Base-by-base conservation (phyloP, 2,113 vertebrate genomes). In the Phaethornis superciliosus region DNA sequence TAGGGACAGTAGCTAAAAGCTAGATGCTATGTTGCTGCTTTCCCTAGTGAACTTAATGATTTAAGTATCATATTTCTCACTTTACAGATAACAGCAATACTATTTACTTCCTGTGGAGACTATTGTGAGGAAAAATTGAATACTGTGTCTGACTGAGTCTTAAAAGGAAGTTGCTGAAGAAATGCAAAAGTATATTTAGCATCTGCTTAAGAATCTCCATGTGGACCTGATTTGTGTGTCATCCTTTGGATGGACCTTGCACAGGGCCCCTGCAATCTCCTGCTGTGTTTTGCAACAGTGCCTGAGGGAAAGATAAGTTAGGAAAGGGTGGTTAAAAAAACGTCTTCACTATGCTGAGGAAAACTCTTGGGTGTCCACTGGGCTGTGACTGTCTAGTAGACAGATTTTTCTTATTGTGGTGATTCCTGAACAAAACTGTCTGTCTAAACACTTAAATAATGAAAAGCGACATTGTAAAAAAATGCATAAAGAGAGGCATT, bases 151-250 rank as follows among this genome's bases (percentile, higher is more conserved):
- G 68, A 19, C 44, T 62, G 71, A 81, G 35, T 60, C 62, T 63
- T 68, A 13, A 32, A 85, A 72, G 60, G 88, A 78, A 85, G 65
- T 5, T 95, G 76, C 88, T 69, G 4, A 70, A 81, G 85, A 89
- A 91, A 91, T 58, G 42, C 84, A 71, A 58, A 91, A 94, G 18
- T 67, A 10, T 23, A 85, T 91, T 94, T 65, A 89, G 68, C 55
- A 65, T 89, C 47, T 90, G 68, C 79, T 71, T 81, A 15, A 55
- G 63, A 88, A 82, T 55, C 81, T 85, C 79, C 94, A 83, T 60
- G 91, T 94, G 95, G 95, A 81, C 35, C 93, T 93, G 91, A 67
- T 82, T 60, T 92, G 89, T 75, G 87, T 85, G 93, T 88, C 94
- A 71, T 68, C 78, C 63, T 51, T 76, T 71, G 94, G 75, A 35